Percentiles rank a stretch among this genome's conserved stretches.
phyloP scores from a whole-genome alignment of 2,888 invertebrate genomes.

The Taphrorychus bicolor region DNA sequence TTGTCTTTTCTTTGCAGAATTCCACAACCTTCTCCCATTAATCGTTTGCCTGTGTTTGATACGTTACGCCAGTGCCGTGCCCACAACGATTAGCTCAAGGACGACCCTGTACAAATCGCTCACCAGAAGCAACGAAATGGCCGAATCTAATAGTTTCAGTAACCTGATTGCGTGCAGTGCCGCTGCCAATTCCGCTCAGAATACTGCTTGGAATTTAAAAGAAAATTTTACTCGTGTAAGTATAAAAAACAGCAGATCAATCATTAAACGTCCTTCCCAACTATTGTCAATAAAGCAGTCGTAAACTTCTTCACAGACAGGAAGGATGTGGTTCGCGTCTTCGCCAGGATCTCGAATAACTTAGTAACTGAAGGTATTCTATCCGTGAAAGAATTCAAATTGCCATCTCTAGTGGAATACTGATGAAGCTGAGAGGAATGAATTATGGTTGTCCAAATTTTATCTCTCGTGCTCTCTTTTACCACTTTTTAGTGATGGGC shows the following conservation, averaged over 20 bases:
- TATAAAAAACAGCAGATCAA: too few relatives aligned
- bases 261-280: background rate
- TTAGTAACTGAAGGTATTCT: constrained; percentile 26
- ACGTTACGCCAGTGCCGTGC: constrained; percentile 56
- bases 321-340: constrained; percentile 36
- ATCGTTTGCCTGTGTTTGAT: constrained; percentile 58
- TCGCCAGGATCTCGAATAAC: constrained; percentile 33
- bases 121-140: background rate
- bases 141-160: background rate
- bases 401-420: constrained; percentile 20
- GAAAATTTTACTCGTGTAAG: background rate
- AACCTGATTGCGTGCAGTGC: background rate
- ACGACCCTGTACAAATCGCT: constrained; percentile 37
- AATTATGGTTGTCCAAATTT: constrained; percentile 21
- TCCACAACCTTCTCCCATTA: constrained; percentile 58
- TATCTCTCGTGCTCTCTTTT: too few relatives aligned
- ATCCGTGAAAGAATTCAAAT: constrained; percentile 36
- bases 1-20: constrained; percentile 54
- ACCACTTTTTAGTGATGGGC: too few relatives aligned
- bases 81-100: constrained; percentile 50
- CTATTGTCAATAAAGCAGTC: background rate
- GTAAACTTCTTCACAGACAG: constrained; percentile 17
- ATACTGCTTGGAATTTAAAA: background rate
- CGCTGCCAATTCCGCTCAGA: background rate
- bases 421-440: constrained; percentile 13